A percentile compares a stretch with the other conserved stretches of the same genome.
These are phyloP conservation scores for Cossypha heuglini DNA, from an alignment of 2,797 vertebrate species.

Conservation along the genomic window DNA sequence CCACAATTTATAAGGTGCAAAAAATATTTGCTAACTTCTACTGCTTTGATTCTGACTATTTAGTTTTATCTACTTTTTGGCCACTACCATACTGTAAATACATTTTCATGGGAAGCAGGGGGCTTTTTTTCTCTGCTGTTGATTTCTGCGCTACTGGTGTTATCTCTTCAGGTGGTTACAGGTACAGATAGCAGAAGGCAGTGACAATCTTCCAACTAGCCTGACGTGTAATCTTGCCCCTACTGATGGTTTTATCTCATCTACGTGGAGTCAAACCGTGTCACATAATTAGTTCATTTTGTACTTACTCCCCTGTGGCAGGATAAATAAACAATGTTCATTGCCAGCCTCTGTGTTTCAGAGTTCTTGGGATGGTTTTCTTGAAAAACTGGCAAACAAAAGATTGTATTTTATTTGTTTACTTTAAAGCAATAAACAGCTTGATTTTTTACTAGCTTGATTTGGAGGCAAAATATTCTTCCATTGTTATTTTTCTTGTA, in stretches of 20 bases:
- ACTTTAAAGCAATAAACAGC: not conserved
- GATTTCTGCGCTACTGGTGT: not conserved
- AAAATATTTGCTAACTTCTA: not conserved
- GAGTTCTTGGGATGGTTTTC: not conserved
- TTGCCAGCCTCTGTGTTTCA: not conserved
- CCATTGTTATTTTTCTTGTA: not conserved
- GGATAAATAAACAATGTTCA: not conserved
- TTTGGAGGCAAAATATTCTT: not conserved
- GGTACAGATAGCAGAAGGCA: not conserved
- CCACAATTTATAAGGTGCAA: not conserved
- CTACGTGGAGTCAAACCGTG: not conserved
- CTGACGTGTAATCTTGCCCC: not conserved
- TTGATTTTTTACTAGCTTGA: not conserved
- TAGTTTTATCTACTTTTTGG: not conserved
- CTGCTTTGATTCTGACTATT: not conserved
- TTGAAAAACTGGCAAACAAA: not conserved
- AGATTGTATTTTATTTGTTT: not conserved
- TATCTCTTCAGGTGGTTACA: not conserved
- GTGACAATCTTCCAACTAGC: not conserved
- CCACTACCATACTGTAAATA: not conserved
- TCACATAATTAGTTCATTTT: not conserved
- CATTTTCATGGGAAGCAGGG: not conserved
- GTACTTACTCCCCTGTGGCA: not conserved
- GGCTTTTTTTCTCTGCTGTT: not conserved
- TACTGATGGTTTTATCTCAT: not conserved